Base-by-base conservation (phyloP, 1,140 invertebrate genomes). In the Drosophila seguyi region DNA sequence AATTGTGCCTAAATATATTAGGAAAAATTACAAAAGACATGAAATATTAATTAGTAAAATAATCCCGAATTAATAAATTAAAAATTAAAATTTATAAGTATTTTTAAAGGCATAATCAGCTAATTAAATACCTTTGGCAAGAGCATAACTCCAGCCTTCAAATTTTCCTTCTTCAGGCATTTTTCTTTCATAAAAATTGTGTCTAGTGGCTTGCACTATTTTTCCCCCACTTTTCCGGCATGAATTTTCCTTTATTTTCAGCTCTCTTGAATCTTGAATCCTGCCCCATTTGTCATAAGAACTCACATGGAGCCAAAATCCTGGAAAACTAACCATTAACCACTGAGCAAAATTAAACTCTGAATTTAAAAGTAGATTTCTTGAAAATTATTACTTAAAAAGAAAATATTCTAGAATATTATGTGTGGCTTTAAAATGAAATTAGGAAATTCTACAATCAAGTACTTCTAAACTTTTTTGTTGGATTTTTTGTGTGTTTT, bases 271-370 rank as follows among this genome's bases (percentile, higher is more conserved):
- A 34, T 42, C 45, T 61, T 39, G 44, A 48, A 50, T 66, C 38
- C 25, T 34, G 72, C 27, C 72, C 57, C 73, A 75, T 75, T 75
- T 75, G 73, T 75, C 73, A 72, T 69, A 50, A 41, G 44, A 41
- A 58, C 59, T 57, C 71, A 52, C 69, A 56, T 36, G 50, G 13
- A 65, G 45, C 29, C 41, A 39, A 39, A 62, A 60, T 60, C 25
- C 58, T 29, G 41, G 20, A 53, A 39, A 60, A 38, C 34, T 53
- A 62, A 38, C 71, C 58, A 73, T 53, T 47, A 29, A 31, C 36
- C 44, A 68, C 62, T 68, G 62, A 11, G 44, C 3, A 25, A 39
- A 57, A 60, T 22, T n/a, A n/a, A 25, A 4, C 16, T 2, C 0
- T 6, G 1, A 0, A 52, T n/a, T n/a, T 6, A 38, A 36, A 16